Percentiles rank a stretch among this genome's conserved stretches.
Evolutionary conservation across 2,797 vertebrate genomes (phyloP).

Genomic region (Rhabdophis nuchalis): DNA sequence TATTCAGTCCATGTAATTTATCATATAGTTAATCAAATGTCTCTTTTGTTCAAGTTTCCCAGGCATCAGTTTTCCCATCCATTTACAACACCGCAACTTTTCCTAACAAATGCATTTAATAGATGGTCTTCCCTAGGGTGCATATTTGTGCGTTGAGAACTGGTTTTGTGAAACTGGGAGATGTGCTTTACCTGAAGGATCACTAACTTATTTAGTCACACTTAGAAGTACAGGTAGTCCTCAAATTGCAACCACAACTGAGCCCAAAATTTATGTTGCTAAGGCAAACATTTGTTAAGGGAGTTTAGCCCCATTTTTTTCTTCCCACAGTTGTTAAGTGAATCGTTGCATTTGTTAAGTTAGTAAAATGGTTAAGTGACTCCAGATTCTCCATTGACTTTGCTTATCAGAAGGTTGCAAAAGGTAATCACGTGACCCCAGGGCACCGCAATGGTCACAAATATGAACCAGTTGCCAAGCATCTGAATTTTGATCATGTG

Average conservation of each 20-base stretch:
- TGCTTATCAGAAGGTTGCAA: background rate
- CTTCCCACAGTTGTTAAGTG: background rate
- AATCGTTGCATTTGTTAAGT: background rate
- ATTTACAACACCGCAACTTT: background rate
- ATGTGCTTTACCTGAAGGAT: background rate
- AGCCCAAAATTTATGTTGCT: background rate
- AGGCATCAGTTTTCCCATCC: background rate
- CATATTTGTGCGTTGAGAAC: background rate
- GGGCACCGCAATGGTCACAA: background rate
- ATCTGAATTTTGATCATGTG: background rate
- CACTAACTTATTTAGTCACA: background rate
- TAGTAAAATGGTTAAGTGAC: background rate
- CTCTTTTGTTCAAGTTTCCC: background rate
- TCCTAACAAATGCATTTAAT: background rate
- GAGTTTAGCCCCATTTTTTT: background rate
- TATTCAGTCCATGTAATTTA: background rate
- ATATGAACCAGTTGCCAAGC: background rate
- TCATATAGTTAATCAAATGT: background rate
- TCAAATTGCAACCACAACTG: background rate
- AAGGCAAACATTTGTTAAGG: background rate
- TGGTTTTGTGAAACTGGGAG: background rate
- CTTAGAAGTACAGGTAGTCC: background rate
- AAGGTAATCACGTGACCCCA: background rate
- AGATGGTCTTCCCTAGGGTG: background rate
- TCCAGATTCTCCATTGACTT: background rate